Conservation (phyloP, 2,797 vertebrate species). For the Danio jaintianensis region DNA sequence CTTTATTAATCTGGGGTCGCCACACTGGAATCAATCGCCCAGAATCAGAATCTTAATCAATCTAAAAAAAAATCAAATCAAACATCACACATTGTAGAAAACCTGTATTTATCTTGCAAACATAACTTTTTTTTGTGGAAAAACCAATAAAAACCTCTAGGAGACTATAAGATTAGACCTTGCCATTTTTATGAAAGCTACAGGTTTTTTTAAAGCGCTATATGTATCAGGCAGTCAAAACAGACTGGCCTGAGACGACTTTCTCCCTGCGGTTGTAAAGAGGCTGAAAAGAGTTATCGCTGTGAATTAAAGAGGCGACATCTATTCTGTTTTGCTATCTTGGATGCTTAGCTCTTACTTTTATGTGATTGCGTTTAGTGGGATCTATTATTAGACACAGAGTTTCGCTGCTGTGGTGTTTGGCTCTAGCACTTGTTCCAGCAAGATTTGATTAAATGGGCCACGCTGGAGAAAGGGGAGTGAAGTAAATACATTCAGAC, state of each 20-base stretch:
- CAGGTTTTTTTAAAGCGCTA: neutral
- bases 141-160: neutral
- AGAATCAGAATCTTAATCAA: no score
- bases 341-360: neutral
- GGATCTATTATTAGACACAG: slow-evolving; percentile 3
- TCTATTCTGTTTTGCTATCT: slow-evolving; percentile 11
- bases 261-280: neutral
- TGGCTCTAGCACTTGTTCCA: slow-evolving; percentile 7
- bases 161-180: neutral
- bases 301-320: neutral
- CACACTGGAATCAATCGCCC: no score
- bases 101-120: neutral
- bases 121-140: neutral
- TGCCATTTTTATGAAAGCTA: neutral
- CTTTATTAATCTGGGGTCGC: no score
- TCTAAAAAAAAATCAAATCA: no score
- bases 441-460: slow-evolving; percentile 19
- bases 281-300: slow-evolving; percentile 15
- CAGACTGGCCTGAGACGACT: neutral
- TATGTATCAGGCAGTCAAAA: neutral
- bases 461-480: neutral
- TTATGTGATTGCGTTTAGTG: slow-evolving; percentile 12
- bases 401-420: neutral
- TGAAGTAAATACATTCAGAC: slow-evolving; percentile 29
- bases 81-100: neutral